Conservation (phyloP, 2,888 invertebrate species). For the Cosmopolites sordidus region DNA sequence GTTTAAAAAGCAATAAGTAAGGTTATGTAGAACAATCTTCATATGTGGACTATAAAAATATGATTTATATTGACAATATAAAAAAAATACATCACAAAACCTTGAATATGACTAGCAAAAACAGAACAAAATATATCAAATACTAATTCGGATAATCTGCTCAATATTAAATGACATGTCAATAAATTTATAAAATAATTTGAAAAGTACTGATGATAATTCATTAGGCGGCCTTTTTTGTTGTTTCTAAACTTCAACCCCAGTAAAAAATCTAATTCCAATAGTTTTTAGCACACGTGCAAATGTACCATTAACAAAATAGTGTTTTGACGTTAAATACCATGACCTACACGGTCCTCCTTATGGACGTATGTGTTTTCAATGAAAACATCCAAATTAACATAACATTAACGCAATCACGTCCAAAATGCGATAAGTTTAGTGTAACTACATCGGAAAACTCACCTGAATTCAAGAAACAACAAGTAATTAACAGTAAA, state of each 20-base stretch:
- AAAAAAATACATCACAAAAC: too few relatives aligned
- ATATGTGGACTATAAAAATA: too few relatives aligned
- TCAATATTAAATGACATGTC: too few relatives aligned
- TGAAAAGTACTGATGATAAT: too few relatives aligned
- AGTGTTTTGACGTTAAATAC: conserved; percentile 20
- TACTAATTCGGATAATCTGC: too few relatives aligned
- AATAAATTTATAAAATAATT: too few relatives aligned
- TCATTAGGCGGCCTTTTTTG: too few relatives aligned
- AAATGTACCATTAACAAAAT: conserved; percentile 14
- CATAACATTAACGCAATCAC: not conserved
- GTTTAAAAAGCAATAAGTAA: not conserved
- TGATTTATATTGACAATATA: too few relatives aligned
- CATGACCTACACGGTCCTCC: conserved; percentile 23
- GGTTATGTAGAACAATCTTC: conserved; percentile 1
- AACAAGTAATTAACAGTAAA: conserved; percentile 23
- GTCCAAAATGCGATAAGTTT: not conserved
- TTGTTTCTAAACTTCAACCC: too few relatives aligned
- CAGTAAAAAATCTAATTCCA: too few relatives aligned
- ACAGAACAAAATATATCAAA: too few relatives aligned
- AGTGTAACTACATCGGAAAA: not conserved
- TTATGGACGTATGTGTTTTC: conserved; percentile 13
- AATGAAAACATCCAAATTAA: conserved; percentile 3
- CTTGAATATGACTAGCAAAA: too few relatives aligned
- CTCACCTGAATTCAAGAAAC: conserved; percentile 19
- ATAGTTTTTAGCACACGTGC: conserved; percentile 10